These are phyloP conservation scores for Macrochelys suwanniensis DNA, from an alignment of 2,797 vertebrate genomes.

Conservation along the genomic window DNA sequence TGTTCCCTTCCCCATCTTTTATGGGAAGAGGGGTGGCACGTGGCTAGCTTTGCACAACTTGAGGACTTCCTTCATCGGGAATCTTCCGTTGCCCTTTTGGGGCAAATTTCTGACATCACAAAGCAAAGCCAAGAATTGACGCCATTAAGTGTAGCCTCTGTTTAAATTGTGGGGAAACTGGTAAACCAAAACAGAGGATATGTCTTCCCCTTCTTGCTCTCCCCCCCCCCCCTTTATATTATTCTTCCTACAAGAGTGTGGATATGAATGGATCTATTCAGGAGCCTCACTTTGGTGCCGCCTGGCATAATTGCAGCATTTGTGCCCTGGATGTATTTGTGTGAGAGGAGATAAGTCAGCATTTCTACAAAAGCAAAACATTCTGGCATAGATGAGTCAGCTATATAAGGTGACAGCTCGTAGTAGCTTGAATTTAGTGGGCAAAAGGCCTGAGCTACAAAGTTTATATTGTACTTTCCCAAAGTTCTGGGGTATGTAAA, in stretches of 20 bases:
- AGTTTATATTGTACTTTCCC: neutral
- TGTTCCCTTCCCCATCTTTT: neutral
- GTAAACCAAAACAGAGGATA: neutral
- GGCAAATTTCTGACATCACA: neutral
- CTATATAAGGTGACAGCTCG: neutral
- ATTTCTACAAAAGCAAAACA: neutral
- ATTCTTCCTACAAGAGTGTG: neutral
- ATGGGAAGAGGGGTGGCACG: neutral
- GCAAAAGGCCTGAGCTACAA: neutral
- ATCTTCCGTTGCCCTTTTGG: neutral
- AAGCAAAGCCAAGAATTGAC: neutral
- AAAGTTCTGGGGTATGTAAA: neutral
- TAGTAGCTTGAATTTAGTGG: neutral
- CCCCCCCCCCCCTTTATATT: accelerated
- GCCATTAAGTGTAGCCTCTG: neutral
- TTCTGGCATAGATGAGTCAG: neutral
- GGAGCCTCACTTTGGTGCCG: neutral
- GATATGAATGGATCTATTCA: neutral
- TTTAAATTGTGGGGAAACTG: neutral
- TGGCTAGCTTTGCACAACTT: neutral
- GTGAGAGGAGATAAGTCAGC: neutral
- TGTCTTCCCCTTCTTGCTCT: accelerated
- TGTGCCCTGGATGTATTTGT: neutral
- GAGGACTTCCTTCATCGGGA: neutral
- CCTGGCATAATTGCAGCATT: neutral